Base-by-base conservation (phyloP, 2,888 invertebrate genomes). In the Xylota segnis region DNA sequence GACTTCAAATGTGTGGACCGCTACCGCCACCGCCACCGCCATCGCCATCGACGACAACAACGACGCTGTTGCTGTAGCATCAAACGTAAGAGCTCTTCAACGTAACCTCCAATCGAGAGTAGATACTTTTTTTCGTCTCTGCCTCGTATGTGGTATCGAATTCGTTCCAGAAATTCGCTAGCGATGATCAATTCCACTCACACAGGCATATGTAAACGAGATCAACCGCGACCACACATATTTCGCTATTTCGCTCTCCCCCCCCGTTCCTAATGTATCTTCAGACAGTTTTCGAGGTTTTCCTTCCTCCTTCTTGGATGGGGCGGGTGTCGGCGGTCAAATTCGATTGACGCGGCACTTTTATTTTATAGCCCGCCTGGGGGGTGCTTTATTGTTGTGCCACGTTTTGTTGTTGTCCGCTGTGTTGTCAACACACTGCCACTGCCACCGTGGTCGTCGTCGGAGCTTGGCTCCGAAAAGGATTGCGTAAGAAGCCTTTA, bases 401-500 rank as follows among this genome's bases (percentile, higher is more conserved):
- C 56, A 75, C 23, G 54, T 47, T 59, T 61, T 23, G 23, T 18
- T 52, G 61, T 54, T 43, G 50, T 34, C 54, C 61, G 32, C 34
- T 14, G 12, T 43, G 54, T 63, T 70, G 76, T 59, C 76, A 76
- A 76, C 50, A 76, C 50, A 52, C n/a, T n/a, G n/a, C n/a, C 12
- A 58, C 58, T 59, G 50, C 59, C 76, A 68, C 66, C 50, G 58
- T n/a, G 34, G 29, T 40, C 40, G 18, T 43, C 54, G 32, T 40
- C 54, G 37, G 56, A 52, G 74, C 52, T 74, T 72, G 45, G 43
- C 72, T 63, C 7, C 32, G 23, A 40, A 54, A 70, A 37, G 61
- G 70, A 78, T 78, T 78, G 78, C 70, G 78, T 78, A 78, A 78
- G 78, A 63, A 37, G 14, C 47, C 56, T 63, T 54, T 56, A 37